Conservation (phyloP, 2,797 vertebrate genomes). For the Coendou prehensilis region DNA sequence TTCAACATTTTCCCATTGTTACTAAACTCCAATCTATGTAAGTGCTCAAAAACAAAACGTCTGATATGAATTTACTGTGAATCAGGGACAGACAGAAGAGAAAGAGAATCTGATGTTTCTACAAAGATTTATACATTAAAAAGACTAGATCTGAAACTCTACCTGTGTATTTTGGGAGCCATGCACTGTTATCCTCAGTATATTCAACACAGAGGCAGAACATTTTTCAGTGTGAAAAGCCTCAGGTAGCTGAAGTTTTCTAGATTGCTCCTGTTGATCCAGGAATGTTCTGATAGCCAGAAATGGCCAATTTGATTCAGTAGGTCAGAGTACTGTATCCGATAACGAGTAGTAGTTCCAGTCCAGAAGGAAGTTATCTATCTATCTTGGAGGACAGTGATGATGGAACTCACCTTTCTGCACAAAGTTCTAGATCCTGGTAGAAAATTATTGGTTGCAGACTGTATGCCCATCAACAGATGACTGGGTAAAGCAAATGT, state of each 20-base stretch:
- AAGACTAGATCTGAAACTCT: neutral
- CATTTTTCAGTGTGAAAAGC: no score
- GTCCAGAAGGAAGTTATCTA: neutral
- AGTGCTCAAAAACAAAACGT: neutral
- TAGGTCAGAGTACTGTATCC: neutral
- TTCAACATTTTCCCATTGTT: neutral
- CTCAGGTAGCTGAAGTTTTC: neutral
- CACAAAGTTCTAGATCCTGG: neutral
- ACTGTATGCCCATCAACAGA: neutral
- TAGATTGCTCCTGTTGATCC: neutral
- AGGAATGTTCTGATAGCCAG: neutral
- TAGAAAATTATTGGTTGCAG: neutral
- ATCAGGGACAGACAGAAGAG: neutral
- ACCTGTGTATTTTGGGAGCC: no score
- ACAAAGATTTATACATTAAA: neutral
- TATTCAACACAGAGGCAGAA: no score
- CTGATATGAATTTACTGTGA: neutral
- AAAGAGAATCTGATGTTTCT: neutral
- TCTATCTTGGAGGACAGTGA: neutral
- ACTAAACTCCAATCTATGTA: neutral
- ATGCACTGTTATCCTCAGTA: rapidly evolving
- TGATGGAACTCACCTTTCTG: neutral
- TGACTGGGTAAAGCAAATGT: neutral
- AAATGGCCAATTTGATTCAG: neutral
- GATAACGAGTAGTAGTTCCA: rapidly evolving